Evolutionary conservation across 2,113 vertebrate species (phyloP).

Genomic region (Okapia johnstoni): DNA sequence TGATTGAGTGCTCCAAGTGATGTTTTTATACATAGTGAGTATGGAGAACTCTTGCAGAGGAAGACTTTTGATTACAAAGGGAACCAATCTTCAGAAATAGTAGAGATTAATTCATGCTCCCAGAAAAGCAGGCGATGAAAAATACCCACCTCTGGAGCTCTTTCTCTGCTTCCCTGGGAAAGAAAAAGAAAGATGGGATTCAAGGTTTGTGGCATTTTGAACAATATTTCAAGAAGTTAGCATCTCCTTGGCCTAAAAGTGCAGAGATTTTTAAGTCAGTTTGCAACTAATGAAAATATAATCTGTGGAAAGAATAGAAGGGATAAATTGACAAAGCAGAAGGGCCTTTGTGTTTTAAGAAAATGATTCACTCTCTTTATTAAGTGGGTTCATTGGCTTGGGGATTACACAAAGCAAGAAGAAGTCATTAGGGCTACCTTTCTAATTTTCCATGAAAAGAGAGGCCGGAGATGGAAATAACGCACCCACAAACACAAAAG

Average conservation of each 20-base stretch:
- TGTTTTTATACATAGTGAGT: not conserved
- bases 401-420: not conserved
- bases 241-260: not conserved
- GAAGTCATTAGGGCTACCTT: not conserved
- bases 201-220: not conserved
- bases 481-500: not conserved
- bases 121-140: not conserved
- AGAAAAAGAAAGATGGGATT: slow-evolving; percentile 31
- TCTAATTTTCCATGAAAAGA: not conserved
- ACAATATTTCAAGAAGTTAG: slow-evolving; percentile 3
- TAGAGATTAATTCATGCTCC: not conserved
- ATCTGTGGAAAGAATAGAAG: not conserved
- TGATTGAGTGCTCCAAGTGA: not conserved
- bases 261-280: not conserved
- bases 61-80: not conserved
- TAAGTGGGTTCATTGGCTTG: not conserved
- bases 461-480: not conserved
- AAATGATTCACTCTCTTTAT: not conserved
- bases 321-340: not conserved
- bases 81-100: not conserved
- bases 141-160: slow-evolving; percentile 35
- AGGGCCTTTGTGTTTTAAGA: not conserved
- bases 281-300: slow-evolving; percentile 13
- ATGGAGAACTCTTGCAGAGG: not conserved
- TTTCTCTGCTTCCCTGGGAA: slow-evolving; percentile 38